Base-by-base conservation (phyloP, 2,113 vertebrate genomes). In the Pontoporia blainvillei region DNA sequence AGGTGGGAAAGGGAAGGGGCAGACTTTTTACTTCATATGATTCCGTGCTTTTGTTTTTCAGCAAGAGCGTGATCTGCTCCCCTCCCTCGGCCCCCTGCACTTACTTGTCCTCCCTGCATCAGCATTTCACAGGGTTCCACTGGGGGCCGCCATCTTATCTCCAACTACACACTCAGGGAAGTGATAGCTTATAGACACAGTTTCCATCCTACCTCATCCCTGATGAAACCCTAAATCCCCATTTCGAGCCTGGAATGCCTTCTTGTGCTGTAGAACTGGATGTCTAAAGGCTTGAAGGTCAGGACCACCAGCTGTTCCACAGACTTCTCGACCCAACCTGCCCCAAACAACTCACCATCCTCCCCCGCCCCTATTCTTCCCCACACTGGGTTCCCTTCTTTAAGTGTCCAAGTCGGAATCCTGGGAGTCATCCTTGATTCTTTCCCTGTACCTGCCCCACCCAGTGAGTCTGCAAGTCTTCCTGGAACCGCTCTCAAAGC, bases 141-240 rank as follows among this genome's bases (percentile, higher is more conserved):
- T 4, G 4, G 39, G 11, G 17, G 27, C 27, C 1, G 0, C n/a
- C 25, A 18, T 23, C 54, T 31, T 8, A 4, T 44, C 44, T 86
- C 72, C 36, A 41, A 14, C 57, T 36, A 4, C 10, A 27, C 5
- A 52, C 3, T 11, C 34, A 29, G 3, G 31, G 8, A 25, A 69
- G 41, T 1, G 4, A 34, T 25, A 46, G 75, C 20, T 59, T 36
- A 25, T 7, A 15, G 61, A 20, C 36, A 71, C 5, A 21, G 67
- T 52, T 69, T 76, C n/a, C 75, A 46, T 20, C 87, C 84, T 17
- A 73, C 27, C 34, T 67, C 14, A 31, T 71, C 21, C 59, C 59
- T 79, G 1, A 1, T 11, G 15, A 79, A 66, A 4, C 10, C 49
- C n/a, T 27, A 81, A 52, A 21, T 29, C 34, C 66, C n/a, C 20